These are phyloP conservation scores for Anableps anableps DNA, from an alignment of 2,797 vertebrate species.

Conservation along the genomic window DNA sequence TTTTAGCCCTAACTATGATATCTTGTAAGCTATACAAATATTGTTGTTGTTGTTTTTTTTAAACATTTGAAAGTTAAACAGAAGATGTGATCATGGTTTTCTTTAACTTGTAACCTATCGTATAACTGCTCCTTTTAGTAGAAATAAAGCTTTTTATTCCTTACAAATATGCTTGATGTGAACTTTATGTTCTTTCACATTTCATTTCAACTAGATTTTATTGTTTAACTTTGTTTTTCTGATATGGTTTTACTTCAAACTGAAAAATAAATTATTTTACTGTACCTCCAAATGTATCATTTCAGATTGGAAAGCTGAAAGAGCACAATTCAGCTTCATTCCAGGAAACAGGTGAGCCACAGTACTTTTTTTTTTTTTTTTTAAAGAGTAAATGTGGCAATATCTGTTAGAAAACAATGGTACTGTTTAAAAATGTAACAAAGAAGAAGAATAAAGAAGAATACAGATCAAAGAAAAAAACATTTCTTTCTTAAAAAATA, in stretches of 20 bases:
- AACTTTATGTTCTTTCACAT: not conserved
- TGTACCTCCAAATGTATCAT: constrained; percentile 14
- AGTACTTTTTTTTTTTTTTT: not conserved
- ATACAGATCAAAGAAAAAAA: constrained; percentile 14
- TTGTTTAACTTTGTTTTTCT: not conserved
- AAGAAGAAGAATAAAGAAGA: not conserved
- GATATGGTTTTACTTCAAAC: not conserved
- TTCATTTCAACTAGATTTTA: not conserved
- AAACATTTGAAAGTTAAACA: not conserved
- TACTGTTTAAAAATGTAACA: not conserved
- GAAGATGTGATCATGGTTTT: not conserved
- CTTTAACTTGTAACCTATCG: not conserved
- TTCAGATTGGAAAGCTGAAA: constrained; percentile 33
- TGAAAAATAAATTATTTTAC: not conserved
- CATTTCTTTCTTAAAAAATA: not conserved
- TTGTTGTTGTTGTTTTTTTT: not conserved
- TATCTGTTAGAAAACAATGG: not conserved
- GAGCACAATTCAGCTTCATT: not conserved
- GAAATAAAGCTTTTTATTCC: not conserved
- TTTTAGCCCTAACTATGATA: not conserved
- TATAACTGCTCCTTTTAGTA: not conserved
- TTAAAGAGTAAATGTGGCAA: not conserved
- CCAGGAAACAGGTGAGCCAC: constrained; percentile 45
- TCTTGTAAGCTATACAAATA: not conserved
- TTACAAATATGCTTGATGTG: not conserved